Evolutionary conservation across 2,797 vertebrate species (phyloP).

Genomic region (Phalanger gymnotis): DNA sequence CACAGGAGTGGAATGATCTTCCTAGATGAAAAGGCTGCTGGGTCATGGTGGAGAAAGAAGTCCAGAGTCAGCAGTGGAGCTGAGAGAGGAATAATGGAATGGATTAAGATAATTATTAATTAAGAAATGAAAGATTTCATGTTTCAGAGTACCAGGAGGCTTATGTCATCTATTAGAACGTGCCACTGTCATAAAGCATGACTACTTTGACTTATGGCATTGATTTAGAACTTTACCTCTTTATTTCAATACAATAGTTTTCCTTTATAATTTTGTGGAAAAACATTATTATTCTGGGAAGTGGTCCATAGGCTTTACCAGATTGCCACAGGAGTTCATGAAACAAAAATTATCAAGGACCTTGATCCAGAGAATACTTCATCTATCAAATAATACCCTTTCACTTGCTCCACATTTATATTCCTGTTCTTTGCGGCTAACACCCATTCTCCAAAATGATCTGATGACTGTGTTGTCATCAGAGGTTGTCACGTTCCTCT

Average conservation of each 20-base stretch:
- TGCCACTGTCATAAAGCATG: background rate
- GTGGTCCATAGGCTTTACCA: background rate
- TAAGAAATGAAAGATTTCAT: background rate
- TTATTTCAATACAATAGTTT: background rate
- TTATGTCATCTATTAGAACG: background rate
- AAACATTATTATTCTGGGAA: background rate
- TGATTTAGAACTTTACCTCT: background rate
- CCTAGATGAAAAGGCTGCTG: background rate
- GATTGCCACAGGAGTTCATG: background rate
- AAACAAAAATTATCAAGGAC: background rate
- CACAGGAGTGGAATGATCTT: background rate
- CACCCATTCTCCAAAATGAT: background rate
- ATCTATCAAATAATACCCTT: background rate
- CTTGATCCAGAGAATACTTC: background rate
- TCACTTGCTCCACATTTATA: background rate
- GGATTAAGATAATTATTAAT: conserved; percentile 19
- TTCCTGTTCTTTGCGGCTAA: background rate
- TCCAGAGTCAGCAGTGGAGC: background rate
- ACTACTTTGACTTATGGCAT: background rate
- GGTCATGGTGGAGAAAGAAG: background rate
- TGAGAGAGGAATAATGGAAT: background rate
- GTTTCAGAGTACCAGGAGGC: conserved; percentile 34
- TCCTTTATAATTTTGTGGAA: background rate
- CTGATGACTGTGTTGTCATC: background rate
- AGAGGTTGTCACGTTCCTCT: background rate